Evolutionary conservation across 2,113 vertebrate species (phyloP).

Genomic region (Rhynchomys soricoides): DNA sequence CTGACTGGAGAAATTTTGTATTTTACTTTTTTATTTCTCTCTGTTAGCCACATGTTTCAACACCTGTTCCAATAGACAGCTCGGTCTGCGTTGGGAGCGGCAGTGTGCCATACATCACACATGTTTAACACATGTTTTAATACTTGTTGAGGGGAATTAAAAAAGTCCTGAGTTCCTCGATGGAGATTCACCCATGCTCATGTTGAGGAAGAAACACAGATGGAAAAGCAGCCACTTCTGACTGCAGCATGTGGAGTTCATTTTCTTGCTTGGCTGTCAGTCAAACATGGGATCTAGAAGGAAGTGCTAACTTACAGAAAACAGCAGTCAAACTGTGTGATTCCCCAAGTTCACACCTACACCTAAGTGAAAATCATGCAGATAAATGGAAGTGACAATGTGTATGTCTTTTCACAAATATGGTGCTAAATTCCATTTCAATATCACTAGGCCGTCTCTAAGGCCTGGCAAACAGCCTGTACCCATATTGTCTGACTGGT

Average conservation of each 20-base stretch:
- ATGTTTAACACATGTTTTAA: not conserved
- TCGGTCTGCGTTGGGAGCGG: not conserved
- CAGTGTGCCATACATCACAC: not conserved
- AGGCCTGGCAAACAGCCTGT: not conserved
- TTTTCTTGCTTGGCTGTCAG: slow-evolving; percentile 60
- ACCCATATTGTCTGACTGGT: not conserved
- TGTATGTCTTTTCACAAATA: slow-evolving; percentile 5
- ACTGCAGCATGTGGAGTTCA: slow-evolving; percentile 54
- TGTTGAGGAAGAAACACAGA: not conserved
- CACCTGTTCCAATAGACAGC: not conserved
- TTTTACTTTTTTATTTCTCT: not conserved
- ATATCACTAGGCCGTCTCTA: not conserved
- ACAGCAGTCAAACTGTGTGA: not conserved
- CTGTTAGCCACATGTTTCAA: not conserved
- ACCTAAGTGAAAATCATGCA: not conserved
- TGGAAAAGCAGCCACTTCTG: not conserved
- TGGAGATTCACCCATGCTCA: not conserved
- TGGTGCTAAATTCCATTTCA: not conserved
- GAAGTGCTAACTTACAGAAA: slow-evolving; percentile 56
- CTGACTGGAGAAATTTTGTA: not conserved
- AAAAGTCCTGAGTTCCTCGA: not conserved
- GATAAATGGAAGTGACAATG: slow-evolving; percentile 10
- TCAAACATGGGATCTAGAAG: slow-evolving; percentile 28
- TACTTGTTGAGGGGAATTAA: slow-evolving; percentile 18
- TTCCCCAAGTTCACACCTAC: not conserved